Evolutionary conservation across 2,113 vertebrate species (phyloP), one percentile per base, ranked within the genome.

Genomic region (Hoplias malabaricus): DNA sequence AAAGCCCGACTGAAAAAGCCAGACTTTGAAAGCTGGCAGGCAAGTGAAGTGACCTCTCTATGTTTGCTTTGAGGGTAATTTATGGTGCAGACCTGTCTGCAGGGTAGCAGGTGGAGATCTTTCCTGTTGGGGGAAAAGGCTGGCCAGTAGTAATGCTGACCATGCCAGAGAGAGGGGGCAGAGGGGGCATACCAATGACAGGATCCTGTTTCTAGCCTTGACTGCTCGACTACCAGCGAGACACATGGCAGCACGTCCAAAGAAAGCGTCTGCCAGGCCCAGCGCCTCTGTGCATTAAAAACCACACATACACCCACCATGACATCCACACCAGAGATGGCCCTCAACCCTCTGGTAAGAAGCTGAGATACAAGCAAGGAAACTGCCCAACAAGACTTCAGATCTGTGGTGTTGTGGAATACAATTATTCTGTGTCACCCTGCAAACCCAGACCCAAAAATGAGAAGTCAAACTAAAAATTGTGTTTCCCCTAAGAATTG

Each of bases 131-230:
- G 66, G 8, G 29, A 33, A 25, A 25, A 46, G 13, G 14, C 25
- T 27, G 11, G 27, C 38, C 14, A 75, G 38, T 34, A 79, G 78
- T 71, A 71, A 77, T 87, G 84, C 88, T 90, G 89, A 89, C 83
- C 33, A 78, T 78, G 7, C 69, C 33, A 1, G 62, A 42, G 71
- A 36, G 61, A 16, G 38, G 74, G 66, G 75, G 63, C 27, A 10
- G 54, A 79, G 38, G 61, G 70, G 54, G 73, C 75, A 84, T 87
- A 84, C 86, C 85, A 84, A n/a, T 6, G 53, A 19, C 33, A 34
- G 84, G 33, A 74, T 92, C 82, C 61, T 21, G 84, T 92, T 92
- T 89, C 90, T 75, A 83, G 79, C 50, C 63, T 59, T 36, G 81
- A 74, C 79, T 84, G 83, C 63, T 59, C 34, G 81, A 74, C 79